These are phyloP conservation scores for Melanostoma scalare DNA, from an alignment of 2,888 invertebrate species.

Conservation along the genomic window DNA sequence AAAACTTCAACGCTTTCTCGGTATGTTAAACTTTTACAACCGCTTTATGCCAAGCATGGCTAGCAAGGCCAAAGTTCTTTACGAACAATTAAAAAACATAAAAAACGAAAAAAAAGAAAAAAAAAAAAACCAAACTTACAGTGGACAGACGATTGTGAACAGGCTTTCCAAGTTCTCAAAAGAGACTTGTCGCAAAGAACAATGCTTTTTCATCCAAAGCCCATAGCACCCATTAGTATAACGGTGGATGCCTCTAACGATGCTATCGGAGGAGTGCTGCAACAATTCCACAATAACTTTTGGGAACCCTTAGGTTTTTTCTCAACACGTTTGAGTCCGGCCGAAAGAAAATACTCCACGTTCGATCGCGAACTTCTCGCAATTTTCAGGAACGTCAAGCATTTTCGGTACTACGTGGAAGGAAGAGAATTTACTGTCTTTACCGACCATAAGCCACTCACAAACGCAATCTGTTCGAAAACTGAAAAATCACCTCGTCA, in stretches of 20 bases:
- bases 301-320: slow-evolving; percentile 30
- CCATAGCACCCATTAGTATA: not conserved
- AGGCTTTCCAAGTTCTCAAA: slow-evolving; percentile 17
- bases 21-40: slow-evolving; percentile 22
- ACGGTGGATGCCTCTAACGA: slow-evolving; percentile 24
- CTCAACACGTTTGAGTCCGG: slow-evolving; percentile 20
- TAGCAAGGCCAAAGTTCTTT: not conserved
- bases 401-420: slow-evolving; percentile 33
- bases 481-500: slow-evolving; percentile 22
- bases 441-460: too few species aligned
- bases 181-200: not conserved
- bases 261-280: slow-evolving; percentile 42
- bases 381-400: slow-evolving; percentile 22
- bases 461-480: slow-evolving; percentile 27
- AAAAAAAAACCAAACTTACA: not conserved
- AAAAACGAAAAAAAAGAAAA: not conserved
- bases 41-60: slow-evolving; percentile 23
- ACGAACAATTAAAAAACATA: slow-evolving; percentile 5
- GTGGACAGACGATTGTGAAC: slow-evolving; percentile 13
- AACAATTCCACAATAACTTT: slow-evolving; percentile 10
- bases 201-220: slow-evolving; percentile 35
- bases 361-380: slow-evolving; percentile 31
- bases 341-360: slow-evolving; percentile 22
- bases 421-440: slow-evolving; percentile 37
- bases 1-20: slow-evolving; percentile 20